These are phyloP conservation scores for Pseudorasbora parva DNA, from an alignment of 2,113 vertebrate species.

Conservation along the genomic window DNA sequence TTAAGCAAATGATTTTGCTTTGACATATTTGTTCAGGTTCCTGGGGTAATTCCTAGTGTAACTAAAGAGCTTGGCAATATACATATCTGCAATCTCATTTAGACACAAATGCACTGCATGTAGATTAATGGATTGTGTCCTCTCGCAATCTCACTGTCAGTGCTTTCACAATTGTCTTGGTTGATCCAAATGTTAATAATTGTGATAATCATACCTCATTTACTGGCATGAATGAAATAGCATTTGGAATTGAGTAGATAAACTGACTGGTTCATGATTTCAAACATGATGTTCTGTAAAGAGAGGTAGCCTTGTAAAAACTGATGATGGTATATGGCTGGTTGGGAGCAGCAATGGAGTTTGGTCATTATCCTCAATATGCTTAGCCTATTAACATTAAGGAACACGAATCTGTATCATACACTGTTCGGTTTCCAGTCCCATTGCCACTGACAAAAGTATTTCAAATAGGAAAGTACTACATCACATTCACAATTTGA, in stretches of 20 bases:
- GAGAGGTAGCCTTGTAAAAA: constrained; percentile 49
- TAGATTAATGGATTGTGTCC: background rate
- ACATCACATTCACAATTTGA: constrained; percentile 43
- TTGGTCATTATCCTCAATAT: background rate
- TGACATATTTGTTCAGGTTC: background rate
- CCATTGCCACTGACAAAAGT: background rate
- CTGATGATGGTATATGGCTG: constrained; percentile 2
- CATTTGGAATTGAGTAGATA: background rate
- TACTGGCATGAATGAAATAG: constrained; percentile 11
- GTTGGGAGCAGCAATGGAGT: background rate
- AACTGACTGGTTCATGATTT: background rate
- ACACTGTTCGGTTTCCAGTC: constrained; percentile 24
- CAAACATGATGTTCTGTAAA: background rate
- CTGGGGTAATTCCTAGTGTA: constrained; percentile 9
- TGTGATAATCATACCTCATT: background rate
- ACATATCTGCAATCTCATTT: background rate
- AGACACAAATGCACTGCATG: constrained; percentile 3
- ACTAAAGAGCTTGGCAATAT: constrained; percentile 23
- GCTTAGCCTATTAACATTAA: constrained; percentile 14
- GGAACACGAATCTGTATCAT: constrained; percentile 2
- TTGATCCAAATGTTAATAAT: background rate
- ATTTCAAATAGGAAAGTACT: constrained; percentile 18
- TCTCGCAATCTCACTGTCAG: background rate
- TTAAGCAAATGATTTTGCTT: background rate
- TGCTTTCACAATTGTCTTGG: background rate